Conservation (phyloP, 2,888 invertebrate genomes). For the Oscheius sp. region DNA sequence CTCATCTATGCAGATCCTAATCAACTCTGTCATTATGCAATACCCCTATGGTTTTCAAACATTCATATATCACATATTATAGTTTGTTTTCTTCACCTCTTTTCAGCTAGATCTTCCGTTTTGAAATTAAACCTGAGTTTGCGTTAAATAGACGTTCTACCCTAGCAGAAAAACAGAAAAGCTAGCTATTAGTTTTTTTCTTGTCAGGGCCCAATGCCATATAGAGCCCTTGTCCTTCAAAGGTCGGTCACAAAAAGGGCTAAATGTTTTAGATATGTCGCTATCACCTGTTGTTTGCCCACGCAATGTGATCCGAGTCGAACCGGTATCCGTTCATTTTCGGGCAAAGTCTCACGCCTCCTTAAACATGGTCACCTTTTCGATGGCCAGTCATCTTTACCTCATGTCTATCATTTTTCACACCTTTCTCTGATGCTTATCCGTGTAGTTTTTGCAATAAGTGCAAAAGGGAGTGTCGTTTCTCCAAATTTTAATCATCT, state of each 20-base stretch:
- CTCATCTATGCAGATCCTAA: conserved; percentile 26
- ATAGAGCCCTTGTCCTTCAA: too few species aligned
- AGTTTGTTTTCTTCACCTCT: too few species aligned
- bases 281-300: conserved; percentile 32
- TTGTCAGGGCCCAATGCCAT: too few species aligned
- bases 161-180: neutral
- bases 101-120: too few species aligned
- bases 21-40: conserved; percentile 29
- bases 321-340: conserved; percentile 37
- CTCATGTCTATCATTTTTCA: neutral
- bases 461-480: conserved; percentile 30
- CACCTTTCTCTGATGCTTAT: neutral
- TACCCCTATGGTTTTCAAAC: neutral
- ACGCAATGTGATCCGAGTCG: conserved; percentile 34
- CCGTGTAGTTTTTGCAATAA: neutral
- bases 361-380: conserved; percentile 18
- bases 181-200: too few species aligned
- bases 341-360: conserved; percentile 28
- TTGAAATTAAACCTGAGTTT: too few species aligned
- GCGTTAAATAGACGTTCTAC: too few species aligned
- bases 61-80: too few species aligned
- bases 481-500: conserved; percentile 7
- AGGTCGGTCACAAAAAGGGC: conserved; percentile 3
- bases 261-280: conserved; percentile 30
- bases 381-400: conserved; percentile 3